These are phyloP conservation scores for Cephalopterus ornatus DNA, from an alignment of 2,113 vertebrate genomes.

Conservation along the genomic window DNA sequence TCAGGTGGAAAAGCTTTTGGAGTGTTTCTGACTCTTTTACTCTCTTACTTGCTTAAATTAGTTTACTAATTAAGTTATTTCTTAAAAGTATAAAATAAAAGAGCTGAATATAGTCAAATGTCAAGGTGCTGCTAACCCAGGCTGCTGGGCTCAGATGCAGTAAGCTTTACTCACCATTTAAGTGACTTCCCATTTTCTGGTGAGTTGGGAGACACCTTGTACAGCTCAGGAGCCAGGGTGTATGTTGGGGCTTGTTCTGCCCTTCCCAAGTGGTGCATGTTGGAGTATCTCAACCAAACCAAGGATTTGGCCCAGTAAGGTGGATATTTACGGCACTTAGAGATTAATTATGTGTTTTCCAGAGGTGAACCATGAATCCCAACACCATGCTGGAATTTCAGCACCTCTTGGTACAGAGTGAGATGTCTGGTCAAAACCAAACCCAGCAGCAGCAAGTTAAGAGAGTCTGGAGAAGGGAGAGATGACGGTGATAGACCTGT, in stretches of 20 bases:
- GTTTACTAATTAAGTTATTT: background rate
- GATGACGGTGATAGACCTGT: background rate
- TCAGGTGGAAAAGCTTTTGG: background rate
- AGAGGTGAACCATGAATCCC: background rate
- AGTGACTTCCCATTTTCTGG: background rate
- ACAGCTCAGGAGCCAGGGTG: background rate
- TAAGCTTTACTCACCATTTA: background rate
- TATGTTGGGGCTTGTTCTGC: background rate
- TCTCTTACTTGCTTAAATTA: background rate
- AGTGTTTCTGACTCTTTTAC: background rate
- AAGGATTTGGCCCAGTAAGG: background rate
- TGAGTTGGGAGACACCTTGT: background rate
- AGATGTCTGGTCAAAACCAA: background rate
- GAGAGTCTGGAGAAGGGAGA: background rate
- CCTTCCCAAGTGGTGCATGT: fast-evolving
- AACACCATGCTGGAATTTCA: background rate
- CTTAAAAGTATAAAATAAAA: background rate
- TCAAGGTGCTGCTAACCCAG: background rate
- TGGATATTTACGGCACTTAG: background rate
- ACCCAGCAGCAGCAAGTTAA: background rate
- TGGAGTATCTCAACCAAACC: background rate
- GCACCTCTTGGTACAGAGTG: background rate
- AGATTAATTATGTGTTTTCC: background rate
- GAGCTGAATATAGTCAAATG: background rate
- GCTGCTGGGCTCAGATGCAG: background rate